phyloP scores from a whole-genome alignment of 2,113 vertebrate genomes.

The Raphicerus campestris region DNA sequence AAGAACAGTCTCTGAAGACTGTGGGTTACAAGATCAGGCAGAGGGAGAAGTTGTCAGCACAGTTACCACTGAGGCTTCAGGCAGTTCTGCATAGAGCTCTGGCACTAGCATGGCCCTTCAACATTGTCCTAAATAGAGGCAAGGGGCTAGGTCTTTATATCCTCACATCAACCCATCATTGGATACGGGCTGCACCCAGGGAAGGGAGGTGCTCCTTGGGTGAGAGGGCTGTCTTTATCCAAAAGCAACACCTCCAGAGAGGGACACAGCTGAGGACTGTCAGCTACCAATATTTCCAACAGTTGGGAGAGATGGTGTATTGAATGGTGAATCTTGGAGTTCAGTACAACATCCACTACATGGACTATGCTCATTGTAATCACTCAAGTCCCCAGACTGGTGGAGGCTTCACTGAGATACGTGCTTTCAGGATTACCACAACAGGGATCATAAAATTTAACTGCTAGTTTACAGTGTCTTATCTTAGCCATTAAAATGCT shows the following conservation, averaged over 20 bases:
- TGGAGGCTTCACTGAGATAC: conserved; percentile 6
- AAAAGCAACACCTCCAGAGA: not conserved
- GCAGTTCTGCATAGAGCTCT: not conserved
- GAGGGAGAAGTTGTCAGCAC: not conserved
- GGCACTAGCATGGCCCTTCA: not conserved
- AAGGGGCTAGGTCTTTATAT: not conserved
- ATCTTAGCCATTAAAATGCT: conserved; percentile 17
- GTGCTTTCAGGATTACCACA: not conserved
- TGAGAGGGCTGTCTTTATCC: not conserved
- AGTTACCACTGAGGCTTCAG: not conserved
- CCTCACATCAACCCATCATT: not conserved
- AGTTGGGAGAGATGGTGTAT: not conserved
- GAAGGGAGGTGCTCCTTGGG: not conserved
- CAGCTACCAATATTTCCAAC: not conserved
- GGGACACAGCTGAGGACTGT: not conserved
- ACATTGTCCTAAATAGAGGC: not conserved
- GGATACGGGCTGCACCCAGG: not conserved
- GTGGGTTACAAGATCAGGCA: not conserved
- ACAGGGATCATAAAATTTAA: conserved; percentile 22
- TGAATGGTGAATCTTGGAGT: not conserved
- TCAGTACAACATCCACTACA: not conserved
- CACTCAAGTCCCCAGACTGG: not conserved
- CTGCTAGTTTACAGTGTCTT: not conserved
- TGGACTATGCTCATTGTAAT: not conserved
- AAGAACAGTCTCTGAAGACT: not conserved